Percentiles rank a stretch among this genome's conserved stretches.
Conservation (phyloP, 2,888 invertebrate species). For the Torymus auratus region DNA sequence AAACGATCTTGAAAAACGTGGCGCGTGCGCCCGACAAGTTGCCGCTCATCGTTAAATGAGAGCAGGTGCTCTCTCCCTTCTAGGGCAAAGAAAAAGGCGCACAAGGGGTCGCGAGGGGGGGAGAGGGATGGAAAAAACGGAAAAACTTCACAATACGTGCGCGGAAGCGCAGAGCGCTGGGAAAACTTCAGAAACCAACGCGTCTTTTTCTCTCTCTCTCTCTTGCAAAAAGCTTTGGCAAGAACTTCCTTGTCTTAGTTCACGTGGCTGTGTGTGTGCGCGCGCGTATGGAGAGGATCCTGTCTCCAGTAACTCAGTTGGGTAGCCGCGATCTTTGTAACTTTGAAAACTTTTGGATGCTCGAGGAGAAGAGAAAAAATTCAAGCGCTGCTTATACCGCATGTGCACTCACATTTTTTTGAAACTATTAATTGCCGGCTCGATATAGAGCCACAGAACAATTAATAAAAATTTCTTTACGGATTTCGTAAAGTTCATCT, state of each 20-base stretch:
- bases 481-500: no score
- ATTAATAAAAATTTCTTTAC: no score
- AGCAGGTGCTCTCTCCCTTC: constrained; percentile 37
- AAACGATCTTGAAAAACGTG: constrained; percentile 48
- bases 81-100: constrained; percentile 3
- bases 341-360: no score
- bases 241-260: background rate
- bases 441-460: no score
- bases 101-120: background rate
- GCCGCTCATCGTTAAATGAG: constrained; percentile 48
- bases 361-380: no score
- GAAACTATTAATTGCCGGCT: no score
- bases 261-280: no score
- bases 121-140: background rate
- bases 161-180: background rate
- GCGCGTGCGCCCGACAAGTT: constrained; percentile 25
- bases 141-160: constrained; percentile 1
- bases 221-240: background rate
- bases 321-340: no score
- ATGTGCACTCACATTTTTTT: no score
- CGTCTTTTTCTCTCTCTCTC: background rate
- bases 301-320: no score
- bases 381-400: no score
- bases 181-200: constrained; percentile 25
- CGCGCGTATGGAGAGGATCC: no score